Base-by-base conservation (phyloP, 1,140 invertebrate species). In the Alviniconcha marisindica region DNA sequence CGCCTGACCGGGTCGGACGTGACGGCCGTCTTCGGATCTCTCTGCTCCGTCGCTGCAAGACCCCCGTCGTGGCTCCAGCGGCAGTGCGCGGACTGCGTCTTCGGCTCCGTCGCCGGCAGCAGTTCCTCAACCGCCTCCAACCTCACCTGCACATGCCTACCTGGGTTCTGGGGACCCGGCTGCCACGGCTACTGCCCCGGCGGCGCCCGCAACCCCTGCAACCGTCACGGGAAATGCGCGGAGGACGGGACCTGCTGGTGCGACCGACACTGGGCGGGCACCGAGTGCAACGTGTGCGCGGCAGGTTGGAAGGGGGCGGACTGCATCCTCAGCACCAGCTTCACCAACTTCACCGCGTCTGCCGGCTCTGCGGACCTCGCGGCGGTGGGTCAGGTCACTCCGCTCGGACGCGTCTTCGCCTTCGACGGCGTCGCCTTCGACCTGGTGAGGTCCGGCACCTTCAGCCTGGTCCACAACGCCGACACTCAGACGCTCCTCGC, bases 171-270 rank as follows among this genome's bases (percentile, higher is more conserved):
- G 71, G 88, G 88, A 31, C 31, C 44, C 14, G 36, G 76, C 4
- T 89, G 88, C 69, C 63, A 86, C 33, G 77, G 83, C 18, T 40
- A 66, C 0, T 89, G 88, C 82, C 87, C 88, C 7, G 84, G 84
- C 33, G 86, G 86, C 12, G 44, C 54, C 42, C 51, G n/a, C 33
- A 81, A 74, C 42, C 85, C 87, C 7, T 89, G 88, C 77, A 88
- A 63, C 56, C 56, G 77, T 14, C 84, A 85, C 44, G 88, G 88
- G 77, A 63, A 33, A 1, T 89, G 88, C 77, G 74, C 73, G 15
- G 83, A 63, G 2, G 82, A 81, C 74, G 88, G 88, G 28, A 24
- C 63, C 0, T 89, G 88, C 71, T 71, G 83, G 31, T 89, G 88
- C 77, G 63, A 83, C 24, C 63, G 66, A n/a, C 85, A 89, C 74